Conservation (phyloP, 2,113 vertebrate genomes). For the Hemibagrus wyckioides region DNA sequence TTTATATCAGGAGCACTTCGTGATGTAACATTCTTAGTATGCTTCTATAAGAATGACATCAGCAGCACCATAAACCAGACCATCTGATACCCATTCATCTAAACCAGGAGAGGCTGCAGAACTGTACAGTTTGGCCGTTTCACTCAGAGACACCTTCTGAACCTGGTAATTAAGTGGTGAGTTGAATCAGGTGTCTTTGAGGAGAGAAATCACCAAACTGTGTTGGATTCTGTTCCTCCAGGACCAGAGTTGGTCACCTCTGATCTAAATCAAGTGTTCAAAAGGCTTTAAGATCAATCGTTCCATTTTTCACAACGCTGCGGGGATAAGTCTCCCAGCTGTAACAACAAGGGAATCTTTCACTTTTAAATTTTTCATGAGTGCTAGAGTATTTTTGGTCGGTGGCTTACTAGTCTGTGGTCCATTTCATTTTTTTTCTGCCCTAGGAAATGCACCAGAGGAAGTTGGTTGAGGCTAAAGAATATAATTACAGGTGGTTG, state of each 20-base stretch:
- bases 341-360: constrained; percentile 57
- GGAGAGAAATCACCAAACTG: constrained; percentile 30
- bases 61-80: constrained; percentile 32
- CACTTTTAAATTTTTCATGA: constrained; percentile 59
- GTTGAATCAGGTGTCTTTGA: constrained; percentile 34
- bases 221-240: constrained; percentile 31
- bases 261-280: constrained; percentile 56
- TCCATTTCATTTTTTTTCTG: constrained; percentile 64
- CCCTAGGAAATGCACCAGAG: constrained; percentile 57
- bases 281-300: constrained; percentile 56
- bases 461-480: constrained; percentile 60
- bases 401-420: constrained; percentile 54
- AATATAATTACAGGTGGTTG: constrained; percentile 66
- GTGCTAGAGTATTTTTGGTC: constrained; percentile 59
- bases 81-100: constrained; percentile 54
- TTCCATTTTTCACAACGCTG: constrained; percentile 55
- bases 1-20: constrained; percentile 10
- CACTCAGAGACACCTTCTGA: constrained; percentile 9
- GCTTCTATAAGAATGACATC: constrained; percentile 42
- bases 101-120: constrained; percentile 47
- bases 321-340: constrained; percentile 59
- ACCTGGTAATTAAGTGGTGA: constrained; percentile 31
- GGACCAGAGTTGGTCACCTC: constrained; percentile 7
- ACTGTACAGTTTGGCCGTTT: background rate
- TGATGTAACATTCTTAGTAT: constrained; percentile 44